Evolutionary conservation across 2,888 invertebrate genomes (phyloP), one percentile per base, ranked within the genome.

Genomic region (Pedicia rivosa): DNA sequence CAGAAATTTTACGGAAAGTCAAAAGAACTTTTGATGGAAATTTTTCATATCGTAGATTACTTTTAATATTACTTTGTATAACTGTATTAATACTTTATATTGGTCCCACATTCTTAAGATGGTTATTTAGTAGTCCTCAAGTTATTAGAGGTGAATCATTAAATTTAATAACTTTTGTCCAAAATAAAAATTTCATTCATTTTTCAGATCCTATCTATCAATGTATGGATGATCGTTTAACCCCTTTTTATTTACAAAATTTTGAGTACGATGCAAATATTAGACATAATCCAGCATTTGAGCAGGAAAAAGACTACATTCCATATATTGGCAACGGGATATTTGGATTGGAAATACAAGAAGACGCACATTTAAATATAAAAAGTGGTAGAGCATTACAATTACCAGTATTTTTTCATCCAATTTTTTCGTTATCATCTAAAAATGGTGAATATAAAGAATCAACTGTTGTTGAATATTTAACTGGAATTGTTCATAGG

Each of bases 301-400:
- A 65, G 4, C 62, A 65, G 12, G 71, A 72, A 46, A 67, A 68
- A 29, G 65, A 68, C 44, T 78, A 72, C 49, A 66, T 79, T 54
- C 78, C 80, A 47, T 81, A 78, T 49, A 66, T 78, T 40, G 83
- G 82, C 9, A 83, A 83, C 58, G 83, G 83, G 2, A 62, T 74
- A 40, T 60, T 82, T 42, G 82, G 79, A 0, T 48, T 79, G 26
- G 65, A 73, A 26, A 58, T 80, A 28, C 65, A 71, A 35, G 66
- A 70, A 34, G 71, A 76, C 47, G 66, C 75, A 4, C 65, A 69
- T 44, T 50, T 83, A 15, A 75, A 76, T 50, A 72, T 83, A 20
- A 78, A 76, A 56, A 58, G 63, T 29, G 74, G 74, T 1, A 64
- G 81, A 43, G 72, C 75, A 3, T 59, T 82, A 46, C 72, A 76